Percentiles rank a stretch among this genome's conserved stretches.
phyloP scores from a whole-genome alignment of 2,888 invertebrate genomes.

The Heliconius ethilla region DNA sequence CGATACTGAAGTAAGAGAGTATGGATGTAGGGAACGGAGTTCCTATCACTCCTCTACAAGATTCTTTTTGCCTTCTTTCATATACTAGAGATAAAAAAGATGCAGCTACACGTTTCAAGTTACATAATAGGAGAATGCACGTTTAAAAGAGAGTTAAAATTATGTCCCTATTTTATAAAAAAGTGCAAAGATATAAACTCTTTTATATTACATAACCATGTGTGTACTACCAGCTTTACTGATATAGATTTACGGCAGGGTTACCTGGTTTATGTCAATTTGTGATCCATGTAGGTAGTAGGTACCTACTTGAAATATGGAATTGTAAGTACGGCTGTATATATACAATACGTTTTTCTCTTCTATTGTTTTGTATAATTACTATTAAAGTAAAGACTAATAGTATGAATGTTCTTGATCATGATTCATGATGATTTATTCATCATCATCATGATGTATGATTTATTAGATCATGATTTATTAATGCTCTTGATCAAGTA shows the following conservation, averaged over 20 bases:
- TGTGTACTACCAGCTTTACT: background rate
- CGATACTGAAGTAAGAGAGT: background rate
- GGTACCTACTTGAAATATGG: background rate
- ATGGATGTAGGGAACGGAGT: background rate
- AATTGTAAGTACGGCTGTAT: background rate
- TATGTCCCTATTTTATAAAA: no score
- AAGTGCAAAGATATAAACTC: no score
- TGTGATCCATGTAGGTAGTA: background rate
- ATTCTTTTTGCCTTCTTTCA: no score
- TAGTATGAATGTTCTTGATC: background rate
- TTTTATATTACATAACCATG: background rate
- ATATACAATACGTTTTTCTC: background rate
- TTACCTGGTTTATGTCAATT: background rate
- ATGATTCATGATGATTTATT: no score
- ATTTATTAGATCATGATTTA: background rate
- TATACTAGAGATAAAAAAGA: no score
- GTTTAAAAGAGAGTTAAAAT: no score
- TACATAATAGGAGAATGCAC: no score
- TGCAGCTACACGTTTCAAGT: no score
- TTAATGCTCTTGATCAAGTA: background rate
- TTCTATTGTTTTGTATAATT: background rate
- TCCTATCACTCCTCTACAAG: background rate
- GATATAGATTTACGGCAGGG: background rate
- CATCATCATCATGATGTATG: no score
- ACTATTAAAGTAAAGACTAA: no score